Evolutionary conservation across 1,140 invertebrate species (phyloP), one percentile per base, ranked within the genome.

Genomic region (Amphibalanus amphitrite): DNA sequence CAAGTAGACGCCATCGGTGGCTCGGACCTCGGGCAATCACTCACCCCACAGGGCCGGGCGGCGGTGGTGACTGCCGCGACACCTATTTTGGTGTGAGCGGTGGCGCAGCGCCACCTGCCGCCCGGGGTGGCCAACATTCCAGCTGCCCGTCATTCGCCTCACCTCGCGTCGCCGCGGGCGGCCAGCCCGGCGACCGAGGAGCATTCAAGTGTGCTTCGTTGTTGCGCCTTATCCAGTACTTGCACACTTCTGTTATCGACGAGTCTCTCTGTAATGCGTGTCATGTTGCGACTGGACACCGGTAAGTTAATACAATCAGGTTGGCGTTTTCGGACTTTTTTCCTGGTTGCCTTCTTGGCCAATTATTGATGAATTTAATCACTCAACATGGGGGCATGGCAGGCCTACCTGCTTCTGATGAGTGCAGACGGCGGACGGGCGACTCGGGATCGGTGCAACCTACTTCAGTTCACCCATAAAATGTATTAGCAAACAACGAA

Each of bases 1-100:
- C 76, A 85, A 83, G 75, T 85, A 82, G 81, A 75, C 30, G 47
- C 47, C 20, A 20, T 20, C 17, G 47, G 47, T 20, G 10, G 47
- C 47, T 23, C 47, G 47, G 47, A 8, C 47, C 17, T 20, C 47
- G 10, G 33, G 33, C 33, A 38, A 4, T 38, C 33, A 38, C 33
- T 38, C 33, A 38, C 33, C 47, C 10, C 47, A 20, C 47, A 59
- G 33, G 33, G 33, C 33, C 33, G 4, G 33, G 33, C 33, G 33
- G 33, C 33, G 15, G 33, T 38, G 4, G 33, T 15, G 33, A 38
- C 10, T 20, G 13, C 47, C 6, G 47, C 47, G 47, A 8, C 33
- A 38, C 33, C 33, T 38, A 38, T 38, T 6, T 6, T 15, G 33
- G 33, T 38, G 33, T 38, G 4, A 38, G 6, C 47, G 6, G 13